Evolutionary conservation across 2,888 invertebrate species (phyloP).

Genomic region (Punctoribates punctum): DNA sequence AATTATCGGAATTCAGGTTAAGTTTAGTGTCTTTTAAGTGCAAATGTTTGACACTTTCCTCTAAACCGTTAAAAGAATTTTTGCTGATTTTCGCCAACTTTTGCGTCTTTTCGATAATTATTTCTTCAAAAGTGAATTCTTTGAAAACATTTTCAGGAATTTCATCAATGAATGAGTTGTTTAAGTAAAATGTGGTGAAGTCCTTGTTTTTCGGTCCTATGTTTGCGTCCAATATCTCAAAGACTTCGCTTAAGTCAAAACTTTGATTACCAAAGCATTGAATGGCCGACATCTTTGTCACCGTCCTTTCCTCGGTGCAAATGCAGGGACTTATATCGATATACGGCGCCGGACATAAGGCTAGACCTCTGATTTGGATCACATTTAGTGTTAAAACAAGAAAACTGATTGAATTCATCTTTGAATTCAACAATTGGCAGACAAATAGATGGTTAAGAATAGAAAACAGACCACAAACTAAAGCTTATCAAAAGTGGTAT

Average conservation of each 20-base stretch:
- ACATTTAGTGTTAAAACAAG: not conserved
- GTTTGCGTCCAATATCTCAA: constrained; percentile 10
- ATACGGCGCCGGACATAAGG: constrained; percentile 1
- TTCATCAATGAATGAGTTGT: constrained; percentile 7
- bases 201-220: not conserved
- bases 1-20: not conserved
- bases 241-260: not conserved
- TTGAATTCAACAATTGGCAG: too few relatives aligned
- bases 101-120: not conserved
- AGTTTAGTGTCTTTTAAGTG: constrained; percentile 1
- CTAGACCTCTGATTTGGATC: not conserved
- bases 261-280: not conserved
- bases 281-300: not conserved
- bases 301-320: not conserved
- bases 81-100: not conserved
- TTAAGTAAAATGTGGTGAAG: constrained; percentile 1
- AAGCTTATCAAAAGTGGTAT: too few relatives aligned
- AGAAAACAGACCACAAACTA: too few relatives aligned
- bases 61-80: not conserved
- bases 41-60: not conserved
- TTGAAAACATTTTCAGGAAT: constrained; percentile 24
- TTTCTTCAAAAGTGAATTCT: not conserved
- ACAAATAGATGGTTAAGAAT: too few relatives aligned
- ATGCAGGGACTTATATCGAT: constrained; percentile 9
- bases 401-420: too few relatives aligned